These are phyloP conservation scores for Sardina pilchardus DNA, from an alignment of 2,113 vertebrate genomes.

Conservation along the genomic window DNA sequence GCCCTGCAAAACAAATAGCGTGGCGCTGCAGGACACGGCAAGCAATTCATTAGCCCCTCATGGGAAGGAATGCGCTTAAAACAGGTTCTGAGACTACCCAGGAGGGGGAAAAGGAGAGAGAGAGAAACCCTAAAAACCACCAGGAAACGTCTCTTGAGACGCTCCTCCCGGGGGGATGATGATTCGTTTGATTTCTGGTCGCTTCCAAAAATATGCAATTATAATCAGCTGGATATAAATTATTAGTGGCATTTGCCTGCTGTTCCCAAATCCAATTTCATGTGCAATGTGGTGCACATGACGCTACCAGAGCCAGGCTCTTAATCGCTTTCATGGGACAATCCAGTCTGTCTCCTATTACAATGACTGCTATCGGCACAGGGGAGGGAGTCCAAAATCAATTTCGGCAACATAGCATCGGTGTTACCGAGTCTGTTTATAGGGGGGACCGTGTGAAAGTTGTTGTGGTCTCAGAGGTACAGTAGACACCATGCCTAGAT, in stretches of 20 bases:
- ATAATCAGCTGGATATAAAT: conserved; percentile 35
- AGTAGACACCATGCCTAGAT: not conserved
- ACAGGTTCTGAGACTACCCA: conserved; percentile 1
- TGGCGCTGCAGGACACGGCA: not conserved
- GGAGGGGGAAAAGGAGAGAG: not conserved
- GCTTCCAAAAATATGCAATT: not conserved
- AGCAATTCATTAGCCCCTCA: conserved; percentile 14
- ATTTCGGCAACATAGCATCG: conserved; percentile 13
- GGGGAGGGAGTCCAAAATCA: not conserved
- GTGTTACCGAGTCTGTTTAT: conserved; percentile 12
- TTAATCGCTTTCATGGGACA: conserved; percentile 63
- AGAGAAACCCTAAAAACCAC: not conserved
- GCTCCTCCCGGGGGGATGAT: not conserved
- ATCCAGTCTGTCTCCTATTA: conserved; percentile 25
- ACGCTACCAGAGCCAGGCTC: conserved; percentile 48
- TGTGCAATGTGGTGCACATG: conserved; percentile 59
- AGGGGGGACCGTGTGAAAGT: conserved; percentile 13
- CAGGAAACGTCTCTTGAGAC: not conserved
- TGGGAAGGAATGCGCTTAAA: conserved; percentile 10
- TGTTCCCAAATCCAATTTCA: conserved; percentile 59
- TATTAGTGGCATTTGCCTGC: conserved; percentile 45
- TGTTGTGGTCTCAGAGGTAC: not conserved
- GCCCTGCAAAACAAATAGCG: not conserved
- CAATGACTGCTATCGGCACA: conserved; percentile 34
- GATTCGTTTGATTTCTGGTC: not conserved